Evolutionary conservation across 2,113 vertebrate species (phyloP).

Genomic region (Calidris pygmaea): DNA sequence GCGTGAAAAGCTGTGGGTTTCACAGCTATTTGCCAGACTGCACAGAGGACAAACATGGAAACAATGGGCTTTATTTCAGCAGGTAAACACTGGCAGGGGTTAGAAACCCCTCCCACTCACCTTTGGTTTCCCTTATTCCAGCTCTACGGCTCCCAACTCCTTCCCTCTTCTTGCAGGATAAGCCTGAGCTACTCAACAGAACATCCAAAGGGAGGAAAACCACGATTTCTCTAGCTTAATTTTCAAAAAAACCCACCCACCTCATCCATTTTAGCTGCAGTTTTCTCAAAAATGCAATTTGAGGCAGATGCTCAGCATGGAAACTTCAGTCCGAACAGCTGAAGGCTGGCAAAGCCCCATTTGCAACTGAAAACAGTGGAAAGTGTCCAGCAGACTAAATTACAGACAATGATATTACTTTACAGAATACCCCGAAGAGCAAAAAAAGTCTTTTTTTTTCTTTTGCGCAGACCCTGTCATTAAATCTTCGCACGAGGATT

Average conservation of each 20-base stretch:
- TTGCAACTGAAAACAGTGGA: not conserved
- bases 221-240: not conserved
- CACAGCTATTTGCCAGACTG: not conserved
- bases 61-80: not conserved
- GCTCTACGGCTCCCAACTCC: accelerated
- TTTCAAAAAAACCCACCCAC: not conserved
- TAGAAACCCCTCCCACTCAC: not conserved
- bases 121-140: not conserved
- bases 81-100: not conserved
- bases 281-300: not conserved
- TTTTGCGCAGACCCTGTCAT: not conserved
- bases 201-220: not conserved
- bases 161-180: not conserved
- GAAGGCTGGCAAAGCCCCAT: not conserved
- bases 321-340: not conserved
- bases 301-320: not conserved
- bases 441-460: not conserved
- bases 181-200: not conserved
- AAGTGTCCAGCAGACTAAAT: not conserved
- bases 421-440: not conserved
- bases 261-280: not conserved
- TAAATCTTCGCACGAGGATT: not conserved
- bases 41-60: not conserved
- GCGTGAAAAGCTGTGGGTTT: not conserved
- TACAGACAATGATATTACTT: not conserved